A percentile compares a stretch with the other conserved stretches of the same genome.
Evolutionary conservation across 2,888 invertebrate species (phyloP).

Genomic region (Steinernema hermaphroditum): DNA sequence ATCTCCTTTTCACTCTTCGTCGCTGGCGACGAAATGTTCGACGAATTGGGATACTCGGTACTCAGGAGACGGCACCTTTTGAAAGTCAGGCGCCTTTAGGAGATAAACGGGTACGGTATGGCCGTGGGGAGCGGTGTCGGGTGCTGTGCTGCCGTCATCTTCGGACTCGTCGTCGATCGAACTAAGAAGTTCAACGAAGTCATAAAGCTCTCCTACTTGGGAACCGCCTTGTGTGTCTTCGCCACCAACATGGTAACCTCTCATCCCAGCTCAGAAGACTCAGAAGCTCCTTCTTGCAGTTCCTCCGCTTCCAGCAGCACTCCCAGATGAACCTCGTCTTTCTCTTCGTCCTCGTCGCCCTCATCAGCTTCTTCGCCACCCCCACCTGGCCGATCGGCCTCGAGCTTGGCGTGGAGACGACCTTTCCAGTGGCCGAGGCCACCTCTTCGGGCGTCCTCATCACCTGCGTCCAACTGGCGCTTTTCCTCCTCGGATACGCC

Average conservation of each 20-base stretch:
- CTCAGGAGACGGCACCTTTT: too few species aligned
- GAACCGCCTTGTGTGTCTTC: constrained; percentile 45
- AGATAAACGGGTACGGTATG: constrained; percentile 37
- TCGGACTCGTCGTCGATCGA: constrained; percentile 56
- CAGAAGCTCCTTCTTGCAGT: neutral
- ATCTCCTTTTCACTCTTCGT: constrained; percentile 44
- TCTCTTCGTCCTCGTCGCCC: constrained; percentile 33
- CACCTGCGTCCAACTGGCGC: constrained; percentile 34
- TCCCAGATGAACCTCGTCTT: constrained; percentile 21
- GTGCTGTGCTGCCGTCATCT: constrained; percentile 50
- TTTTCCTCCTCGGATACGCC: constrained; percentile 32
- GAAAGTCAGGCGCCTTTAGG: too few species aligned
- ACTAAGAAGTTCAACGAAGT: constrained; percentile 60
- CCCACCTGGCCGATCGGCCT: constrained; percentile 46
- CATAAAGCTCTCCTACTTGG: constrained; percentile 45
- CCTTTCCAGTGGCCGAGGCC: constrained; percentile 61
- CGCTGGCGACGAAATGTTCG: constrained; percentile 41
- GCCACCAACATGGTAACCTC: constrained; percentile 42
- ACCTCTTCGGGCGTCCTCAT: constrained; percentile 62
- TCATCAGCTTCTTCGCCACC: constrained; percentile 47
- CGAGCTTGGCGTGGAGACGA: constrained; percentile 62
- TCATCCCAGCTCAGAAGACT: neutral
- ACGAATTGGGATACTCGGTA: constrained; percentile 37
- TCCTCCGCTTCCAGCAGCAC: neutral
- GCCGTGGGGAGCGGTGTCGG: constrained; percentile 52